phyloP scores from a whole-genome alignment of 2,113 vertebrate genomes.

The Periophthalmodon schlosseri region DNA sequence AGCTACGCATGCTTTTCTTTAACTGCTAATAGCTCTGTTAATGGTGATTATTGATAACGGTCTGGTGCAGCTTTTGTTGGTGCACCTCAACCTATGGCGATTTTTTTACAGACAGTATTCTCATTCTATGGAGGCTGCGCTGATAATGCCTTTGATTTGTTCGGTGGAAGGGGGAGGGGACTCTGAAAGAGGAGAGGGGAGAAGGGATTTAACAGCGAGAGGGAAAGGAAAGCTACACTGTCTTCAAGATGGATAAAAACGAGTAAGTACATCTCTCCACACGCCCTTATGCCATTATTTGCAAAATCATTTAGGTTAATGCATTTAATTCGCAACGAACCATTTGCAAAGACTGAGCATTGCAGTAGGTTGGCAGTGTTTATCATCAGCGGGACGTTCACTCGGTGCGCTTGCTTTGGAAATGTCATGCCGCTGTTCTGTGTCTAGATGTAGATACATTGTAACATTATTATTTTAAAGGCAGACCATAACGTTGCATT shows the following conservation, averaged over 20 bases:
- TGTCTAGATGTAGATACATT: slow-evolving; percentile 13
- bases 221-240: slow-evolving; percentile 71
- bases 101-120: slow-evolving; percentile 25
- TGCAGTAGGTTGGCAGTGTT: slow-evolving; percentile 36
- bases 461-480: background rate
- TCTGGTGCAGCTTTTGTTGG: background rate
- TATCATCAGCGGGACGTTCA: slow-evolving; percentile 54
- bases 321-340: slow-evolving; percentile 16
- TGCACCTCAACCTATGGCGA: slow-evolving; percentile 3
- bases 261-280: slow-evolving; percentile 75
- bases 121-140: slow-evolving; percentile 53
- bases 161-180: slow-evolving; percentile 81
- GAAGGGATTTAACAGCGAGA: slow-evolving; percentile 81
- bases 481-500: background rate
- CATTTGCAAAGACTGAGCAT: slow-evolving; percentile 16
- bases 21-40: background rate
- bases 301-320: background rate
- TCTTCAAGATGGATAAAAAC: slow-evolving; percentile 83
- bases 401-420: slow-evolving; percentile 46
- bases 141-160: slow-evolving; percentile 81
- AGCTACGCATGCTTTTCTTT: background rate
- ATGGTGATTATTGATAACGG: background rate
- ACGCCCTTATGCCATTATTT: background rate
- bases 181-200: slow-evolving; percentile 76
- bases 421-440: slow-evolving; percentile 33